Percentiles rank a stretch among this genome's conserved stretches.
Evolutionary conservation across 2,797 vertebrate genomes (phyloP).

Genomic region (Meriones psammophilus): DNA sequence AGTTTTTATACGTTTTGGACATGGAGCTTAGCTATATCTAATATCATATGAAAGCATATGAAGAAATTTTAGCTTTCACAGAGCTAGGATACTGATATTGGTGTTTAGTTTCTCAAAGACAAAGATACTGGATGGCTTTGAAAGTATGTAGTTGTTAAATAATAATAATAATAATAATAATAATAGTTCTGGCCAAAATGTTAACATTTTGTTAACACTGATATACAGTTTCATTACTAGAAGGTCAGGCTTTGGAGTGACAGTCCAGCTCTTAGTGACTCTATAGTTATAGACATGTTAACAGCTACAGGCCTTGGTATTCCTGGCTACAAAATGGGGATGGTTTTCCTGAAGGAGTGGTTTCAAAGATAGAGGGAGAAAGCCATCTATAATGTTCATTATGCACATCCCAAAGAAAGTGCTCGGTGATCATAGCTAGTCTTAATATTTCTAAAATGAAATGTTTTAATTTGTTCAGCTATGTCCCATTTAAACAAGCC

Average conservation of each 20-base stretch:
- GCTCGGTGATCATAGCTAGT: neutral
- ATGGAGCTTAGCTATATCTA: neutral
- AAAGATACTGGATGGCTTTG: neutral
- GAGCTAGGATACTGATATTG: neutral
- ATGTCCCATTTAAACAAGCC: neutral
- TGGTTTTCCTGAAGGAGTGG: neutral
- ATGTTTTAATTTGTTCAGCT: neutral
- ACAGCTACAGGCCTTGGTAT: neutral
- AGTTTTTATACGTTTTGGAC: neutral
- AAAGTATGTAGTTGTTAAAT: neutral
- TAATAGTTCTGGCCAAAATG: neutral
- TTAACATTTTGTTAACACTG: neutral
- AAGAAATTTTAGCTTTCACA: constrained; percentile 12
- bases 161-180: no score
- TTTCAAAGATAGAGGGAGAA: neutral
- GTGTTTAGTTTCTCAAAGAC: neutral
- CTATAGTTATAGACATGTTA: neutral
- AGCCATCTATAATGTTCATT: neutral
- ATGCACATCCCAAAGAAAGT: neutral
- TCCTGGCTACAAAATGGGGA: neutral
- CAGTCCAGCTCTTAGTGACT: neutral
- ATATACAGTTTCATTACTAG: neutral
- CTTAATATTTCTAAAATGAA: neutral
- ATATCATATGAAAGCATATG: neutral
- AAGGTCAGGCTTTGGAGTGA: neutral